A percentile compares a stretch with the other conserved stretches of the same genome.
These are phyloP conservation scores for Leptatherina wallacei DNA, from an alignment of 2,797 vertebrate species.

Conservation along the genomic window DNA sequence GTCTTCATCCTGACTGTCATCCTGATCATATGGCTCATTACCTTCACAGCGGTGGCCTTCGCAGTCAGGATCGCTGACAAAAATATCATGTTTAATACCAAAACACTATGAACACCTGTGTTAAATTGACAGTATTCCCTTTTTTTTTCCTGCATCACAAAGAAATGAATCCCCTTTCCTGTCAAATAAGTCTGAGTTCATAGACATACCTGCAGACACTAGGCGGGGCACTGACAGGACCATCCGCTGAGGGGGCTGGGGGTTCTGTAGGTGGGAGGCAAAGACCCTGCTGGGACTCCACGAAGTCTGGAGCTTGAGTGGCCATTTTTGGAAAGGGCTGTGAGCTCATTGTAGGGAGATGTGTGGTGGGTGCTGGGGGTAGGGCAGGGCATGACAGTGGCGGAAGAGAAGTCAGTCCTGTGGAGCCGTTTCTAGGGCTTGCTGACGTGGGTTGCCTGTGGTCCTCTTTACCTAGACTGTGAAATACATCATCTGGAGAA, in stretches of 20 bases:
- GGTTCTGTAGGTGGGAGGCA: constrained; percentile 88
- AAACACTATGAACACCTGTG: too few species aligned
- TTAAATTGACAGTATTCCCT: background rate
- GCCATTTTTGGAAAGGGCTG: constrained; percentile 91
- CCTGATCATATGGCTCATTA: constrained; percentile 90
- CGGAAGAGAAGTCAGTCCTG: constrained; percentile 88
- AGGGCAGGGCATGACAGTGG: constrained; percentile 86
- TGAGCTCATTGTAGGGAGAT: constrained; percentile 87
- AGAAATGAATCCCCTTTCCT: background rate
- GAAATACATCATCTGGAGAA: constrained; percentile 92
- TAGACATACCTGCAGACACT: constrained; percentile 95
- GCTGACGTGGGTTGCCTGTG: constrained; percentile 86
- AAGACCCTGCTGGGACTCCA: constrained; percentile 89
- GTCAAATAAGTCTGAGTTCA: background rate
- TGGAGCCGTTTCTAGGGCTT: constrained; percentile 89
- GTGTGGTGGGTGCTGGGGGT: constrained; percentile 85
- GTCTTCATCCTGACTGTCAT: constrained; percentile 96
- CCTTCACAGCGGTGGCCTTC: constrained; percentile 97
- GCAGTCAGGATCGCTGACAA: constrained; percentile 93
- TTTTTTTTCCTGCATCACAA: background rate
- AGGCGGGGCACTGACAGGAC: constrained; percentile 90
- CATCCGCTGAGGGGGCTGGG: constrained; percentile 82
- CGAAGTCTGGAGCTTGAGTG: constrained; percentile 87
- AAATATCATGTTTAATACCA: constrained; percentile 5
- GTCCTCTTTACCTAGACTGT: constrained; percentile 93